Evolutionary conservation across 2,113 vertebrate species (phyloP), one percentile per base, ranked within the genome.

Genomic region (Oncorhynchus gorbuscha): DNA sequence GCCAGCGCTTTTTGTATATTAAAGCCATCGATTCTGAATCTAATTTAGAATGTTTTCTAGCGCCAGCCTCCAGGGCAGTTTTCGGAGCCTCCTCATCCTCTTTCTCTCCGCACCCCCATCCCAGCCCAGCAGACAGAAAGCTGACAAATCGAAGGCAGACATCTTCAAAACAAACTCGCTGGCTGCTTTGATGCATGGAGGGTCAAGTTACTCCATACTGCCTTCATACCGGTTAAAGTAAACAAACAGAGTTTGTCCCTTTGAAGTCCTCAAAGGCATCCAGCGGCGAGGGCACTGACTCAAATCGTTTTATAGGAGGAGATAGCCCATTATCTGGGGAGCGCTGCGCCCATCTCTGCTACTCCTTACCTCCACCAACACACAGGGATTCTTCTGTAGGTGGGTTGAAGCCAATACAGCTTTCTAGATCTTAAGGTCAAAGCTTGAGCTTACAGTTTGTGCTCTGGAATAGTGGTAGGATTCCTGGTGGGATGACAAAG

Each of bases 241-340:
- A 81, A 85, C 76, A 73, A 80, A 76, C 55, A 58, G 2, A 58
- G 77, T 64, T 20, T 14, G 45, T 11, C 20, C 49, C 86, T 87
- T 87, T 88, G 80, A 90, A 80, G 82, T 83, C 80, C 70, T 85
- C 71, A 79, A 84, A 84, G 79, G 73, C 80, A 77, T 81, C 76
- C 81, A 73, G 81, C 59, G 45, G 61, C 48, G 35, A 30, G 69
- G 66, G 26, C 69, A 39, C 72, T 45, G 79, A 76, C 73, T 67
- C 76, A 51, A 13, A 51, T 14, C 1, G 49, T 13, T 51, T 16
- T 51, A 51, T 14, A 51, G 11, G 14, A 51, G 49, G 49, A 39
- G 39, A 39, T 16, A 16, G 49, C 11, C 59, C 59, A 22, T 61
- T 7, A 39, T 39, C 39, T 39, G 39, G 39, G 39, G 9, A 45